Conservation (phyloP, 2,797 vertebrate species). For the Crypturellus tataupa region DNA sequence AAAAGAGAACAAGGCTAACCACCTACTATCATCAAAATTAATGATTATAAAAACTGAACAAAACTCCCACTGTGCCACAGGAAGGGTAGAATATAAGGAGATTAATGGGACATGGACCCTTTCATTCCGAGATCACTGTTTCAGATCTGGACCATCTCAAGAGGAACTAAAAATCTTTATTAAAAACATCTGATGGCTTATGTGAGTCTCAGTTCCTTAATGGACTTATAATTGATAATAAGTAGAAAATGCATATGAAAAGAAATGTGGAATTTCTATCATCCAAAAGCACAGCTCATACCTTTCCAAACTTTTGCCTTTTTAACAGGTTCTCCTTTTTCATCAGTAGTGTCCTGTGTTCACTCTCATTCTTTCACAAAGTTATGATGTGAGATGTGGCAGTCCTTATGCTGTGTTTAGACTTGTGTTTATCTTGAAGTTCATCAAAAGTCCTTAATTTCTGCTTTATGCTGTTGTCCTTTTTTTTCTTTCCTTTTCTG, state of each 20-base stretch:
- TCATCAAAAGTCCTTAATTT: not conserved
- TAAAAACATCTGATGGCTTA: not conserved
- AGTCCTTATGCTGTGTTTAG: not conserved
- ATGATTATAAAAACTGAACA: not conserved
- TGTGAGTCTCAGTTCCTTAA: not conserved
- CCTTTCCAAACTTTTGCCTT: not conserved
- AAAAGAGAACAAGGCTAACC: not conserved
- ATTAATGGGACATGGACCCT: not conserved
- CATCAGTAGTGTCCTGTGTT: not conserved
- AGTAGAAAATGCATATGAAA: not conserved
- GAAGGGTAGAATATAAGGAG: not conserved
- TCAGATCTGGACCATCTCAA: not conserved
- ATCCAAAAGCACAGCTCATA: not conserved
- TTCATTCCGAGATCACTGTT: slow-evolving; percentile 1
- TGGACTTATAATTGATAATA: not conserved
- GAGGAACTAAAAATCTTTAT: not conserved
- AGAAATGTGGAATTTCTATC: not conserved
- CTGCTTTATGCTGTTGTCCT: not conserved
- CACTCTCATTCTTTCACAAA: not conserved
- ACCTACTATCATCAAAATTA: not conserved
- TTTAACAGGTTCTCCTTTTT: not conserved
- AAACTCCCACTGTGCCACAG: not conserved
- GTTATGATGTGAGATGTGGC: not conserved
- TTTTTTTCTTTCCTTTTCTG: not conserved
- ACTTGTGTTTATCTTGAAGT: not conserved